phyloP scores from a whole-genome alignment of 2,888 invertebrate species.

The Cosmia trapezina region DNA sequence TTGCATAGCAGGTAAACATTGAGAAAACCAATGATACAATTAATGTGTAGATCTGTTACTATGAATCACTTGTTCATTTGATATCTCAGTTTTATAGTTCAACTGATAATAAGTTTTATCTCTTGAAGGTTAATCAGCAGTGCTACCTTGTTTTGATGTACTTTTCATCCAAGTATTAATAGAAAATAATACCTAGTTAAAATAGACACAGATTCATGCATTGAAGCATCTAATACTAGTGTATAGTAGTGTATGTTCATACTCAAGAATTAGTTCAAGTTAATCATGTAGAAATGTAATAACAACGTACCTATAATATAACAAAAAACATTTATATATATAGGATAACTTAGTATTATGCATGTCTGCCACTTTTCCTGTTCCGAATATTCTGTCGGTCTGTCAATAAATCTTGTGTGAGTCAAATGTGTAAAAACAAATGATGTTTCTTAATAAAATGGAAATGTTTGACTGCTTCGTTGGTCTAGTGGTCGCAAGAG shows the following conservation, averaged over 20 bases:
- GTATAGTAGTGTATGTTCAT: too few relatives aligned
- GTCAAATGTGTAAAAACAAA: background rate
- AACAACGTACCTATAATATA: background rate
- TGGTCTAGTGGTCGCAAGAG: too few relatives aligned
- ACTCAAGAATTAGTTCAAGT: background rate
- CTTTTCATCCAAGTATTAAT: conserved; percentile 1
- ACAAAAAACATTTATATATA: too few relatives aligned
- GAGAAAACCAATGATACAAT: conserved; percentile 13
- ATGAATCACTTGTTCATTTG: conserved; percentile 33
- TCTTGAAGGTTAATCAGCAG: conserved; percentile 25
- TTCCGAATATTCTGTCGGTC: background rate
- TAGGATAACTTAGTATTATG: background rate
- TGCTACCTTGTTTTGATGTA: background rate
- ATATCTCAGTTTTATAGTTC: conserved; percentile 30
- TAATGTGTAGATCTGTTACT: background rate
- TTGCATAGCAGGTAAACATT: conserved; percentile 12
- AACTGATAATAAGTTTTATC: conserved; percentile 10
- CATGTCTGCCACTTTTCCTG: background rate
- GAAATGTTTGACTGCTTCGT: background rate
- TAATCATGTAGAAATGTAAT: background rate
- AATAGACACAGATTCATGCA: background rate
- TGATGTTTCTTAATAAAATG: background rate
- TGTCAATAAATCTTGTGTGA: background rate
- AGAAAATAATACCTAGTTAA: too few relatives aligned
- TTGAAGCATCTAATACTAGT: background rate